phyloP scores from a whole-genome alignment of 2,888 invertebrate genomes.

The Caenorhabditis uteleia region DNA sequence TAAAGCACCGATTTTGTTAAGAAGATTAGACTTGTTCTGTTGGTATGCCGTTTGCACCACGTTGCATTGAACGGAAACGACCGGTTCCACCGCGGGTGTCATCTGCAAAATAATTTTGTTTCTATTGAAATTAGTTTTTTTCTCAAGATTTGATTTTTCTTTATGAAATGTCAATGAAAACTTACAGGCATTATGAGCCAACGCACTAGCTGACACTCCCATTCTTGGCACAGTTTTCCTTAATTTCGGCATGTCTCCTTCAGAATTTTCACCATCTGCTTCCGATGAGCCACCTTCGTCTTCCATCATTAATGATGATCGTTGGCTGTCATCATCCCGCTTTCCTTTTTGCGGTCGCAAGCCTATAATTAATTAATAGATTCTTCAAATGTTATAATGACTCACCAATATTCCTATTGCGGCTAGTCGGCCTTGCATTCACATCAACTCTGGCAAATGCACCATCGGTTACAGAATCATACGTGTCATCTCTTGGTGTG shows the following conservation, averaged over 20 bases:
- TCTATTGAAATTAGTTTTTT: too few relatives aligned
- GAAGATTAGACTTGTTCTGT: constrained; percentile 35
- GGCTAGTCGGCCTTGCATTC: constrained; percentile 45
- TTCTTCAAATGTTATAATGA: neutral
- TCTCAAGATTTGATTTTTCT: neutral
- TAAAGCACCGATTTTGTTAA: constrained; percentile 36
- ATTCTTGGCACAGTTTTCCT: constrained; percentile 45
- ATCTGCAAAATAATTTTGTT: constrained; percentile 22
- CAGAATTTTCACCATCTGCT: constrained; percentile 51
- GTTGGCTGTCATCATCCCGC: constrained; percentile 54
- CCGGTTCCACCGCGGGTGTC: constrained; percentile 21
- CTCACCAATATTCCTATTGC: constrained; percentile 48
- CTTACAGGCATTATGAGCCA: constrained; percentile 43
- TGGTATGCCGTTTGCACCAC: constrained; percentile 18
- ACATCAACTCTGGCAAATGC: constrained; percentile 27
- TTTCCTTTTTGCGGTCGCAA: constrained; percentile 41
- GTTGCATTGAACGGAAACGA: constrained; percentile 38
- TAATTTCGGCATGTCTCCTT: constrained; percentile 36
- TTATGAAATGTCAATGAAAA: constrained; percentile 2
- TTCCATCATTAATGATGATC: constrained; percentile 55
- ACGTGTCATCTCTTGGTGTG: constrained; percentile 45
- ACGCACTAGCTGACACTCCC: constrained; percentile 50
- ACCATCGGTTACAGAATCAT: constrained; percentile 44
- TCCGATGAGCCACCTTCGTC: constrained; percentile 48
- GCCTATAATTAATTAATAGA: constrained; percentile 8